phyloP scores from a whole-genome alignment of 2,113 vertebrate genomes.

The sheep (Ovis aries) region DNA sequence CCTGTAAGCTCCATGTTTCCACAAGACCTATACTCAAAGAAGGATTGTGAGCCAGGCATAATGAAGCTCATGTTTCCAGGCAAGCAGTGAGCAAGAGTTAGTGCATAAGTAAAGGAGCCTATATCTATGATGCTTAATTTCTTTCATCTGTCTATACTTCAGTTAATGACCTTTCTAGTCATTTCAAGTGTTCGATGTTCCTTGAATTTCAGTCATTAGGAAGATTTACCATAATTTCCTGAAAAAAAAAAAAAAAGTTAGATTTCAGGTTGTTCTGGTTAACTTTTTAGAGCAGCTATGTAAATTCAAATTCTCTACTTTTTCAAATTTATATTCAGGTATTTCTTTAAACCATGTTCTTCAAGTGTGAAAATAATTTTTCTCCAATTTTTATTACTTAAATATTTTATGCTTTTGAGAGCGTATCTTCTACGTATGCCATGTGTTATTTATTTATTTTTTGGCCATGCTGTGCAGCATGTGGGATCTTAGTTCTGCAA shows the following conservation, averaged over 20 bases:
- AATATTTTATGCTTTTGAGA: background rate
- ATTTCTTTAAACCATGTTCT: background rate
- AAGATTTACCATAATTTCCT: background rate
- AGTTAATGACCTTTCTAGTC: background rate
- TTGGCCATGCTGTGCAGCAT: background rate
- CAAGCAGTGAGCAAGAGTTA: background rate
- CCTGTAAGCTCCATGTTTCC: background rate
- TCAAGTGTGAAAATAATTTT: background rate
- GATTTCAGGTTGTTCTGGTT: background rate
- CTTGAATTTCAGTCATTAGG: background rate
- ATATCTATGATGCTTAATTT: background rate
- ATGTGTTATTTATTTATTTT: background rate
- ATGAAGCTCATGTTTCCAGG: conserved; percentile 1
- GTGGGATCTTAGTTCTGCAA: background rate
- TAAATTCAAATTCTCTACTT: background rate
- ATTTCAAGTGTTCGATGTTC: background rate
- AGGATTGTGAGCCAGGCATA: conserved; percentile 14
- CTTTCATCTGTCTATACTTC: background rate
- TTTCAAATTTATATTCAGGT: background rate
- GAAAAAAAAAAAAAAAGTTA: background rate
- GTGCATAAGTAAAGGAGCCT: background rate
- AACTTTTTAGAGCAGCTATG: background rate
- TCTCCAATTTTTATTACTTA: background rate
- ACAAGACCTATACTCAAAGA: conserved; percentile 21
- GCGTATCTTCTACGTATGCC: background rate